Evolutionary conservation across 1,140 invertebrate species (phyloP), one percentile per base, ranked within the genome.

Genomic region (Thaumetopoea pityocampa): DNA sequence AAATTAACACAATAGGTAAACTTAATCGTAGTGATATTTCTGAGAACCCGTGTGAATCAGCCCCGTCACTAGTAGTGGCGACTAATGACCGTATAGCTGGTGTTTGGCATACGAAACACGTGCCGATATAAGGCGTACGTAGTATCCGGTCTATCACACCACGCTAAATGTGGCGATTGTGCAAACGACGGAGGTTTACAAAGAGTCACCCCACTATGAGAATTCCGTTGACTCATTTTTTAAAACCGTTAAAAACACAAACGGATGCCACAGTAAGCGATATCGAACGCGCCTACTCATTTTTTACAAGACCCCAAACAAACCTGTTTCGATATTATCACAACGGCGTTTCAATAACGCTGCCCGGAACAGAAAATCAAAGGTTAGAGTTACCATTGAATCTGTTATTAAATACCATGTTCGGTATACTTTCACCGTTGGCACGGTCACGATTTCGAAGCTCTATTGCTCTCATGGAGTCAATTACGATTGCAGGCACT

Each of bases 171-270:
- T 27, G 27, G 27, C 51, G 42, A 47, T 60, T 59, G 51, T 58
- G 61, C 52, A 58, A 67, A 72, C 60, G 53, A 36, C 69, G 74
- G 74, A 76, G 73, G 64, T 62, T 60, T 60, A 60, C 58, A 41
- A 34, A 41, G 38, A 60, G 51, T 57, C 57, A 59, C 58, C 53
- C 57, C 63, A 54, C 41, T 50, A 28, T 27, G 16, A 51, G 46
- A 56, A 68, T 59, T 54, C 35, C 23, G 27, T 40, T 62, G 59
- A 66, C 59, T 69, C 54, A 70, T 59, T 36, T 45, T 20, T 29
- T 24, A n/a, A n/a, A n/a, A n/a, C n/a, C n/a, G n/a, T n/a, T n/a
- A n/a, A 23, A 23, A 41, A 41, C 16, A 38, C 35, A 29, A 29
- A 20, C 24, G 11, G 3, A 41, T 41, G 19, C 12, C n/a, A 23